Evolutionary conservation across 2,888 invertebrate species (phyloP), one percentile per base, ranked within the genome.

Genomic region (Parnassius apollo): DNA sequence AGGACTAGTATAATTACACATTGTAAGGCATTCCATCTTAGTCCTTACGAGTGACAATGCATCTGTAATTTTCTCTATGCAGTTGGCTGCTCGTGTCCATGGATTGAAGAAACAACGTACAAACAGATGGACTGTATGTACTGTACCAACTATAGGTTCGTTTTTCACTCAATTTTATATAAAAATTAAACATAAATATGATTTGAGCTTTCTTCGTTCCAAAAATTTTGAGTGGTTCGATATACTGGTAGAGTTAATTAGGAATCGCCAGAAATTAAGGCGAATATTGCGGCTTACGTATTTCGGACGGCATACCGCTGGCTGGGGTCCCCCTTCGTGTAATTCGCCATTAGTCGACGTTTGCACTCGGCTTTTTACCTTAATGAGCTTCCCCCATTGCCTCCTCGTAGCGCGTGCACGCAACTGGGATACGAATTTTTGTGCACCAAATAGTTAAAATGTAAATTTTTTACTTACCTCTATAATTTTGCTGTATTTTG

Each of bases 301-400:
- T 61, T 70, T 67, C 68, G 59, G 59, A 57, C 61, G 71, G 69
- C 55, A 69, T 73, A 74, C 75, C 71, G 75, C 73, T 73, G 77
- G 79, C 78, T 78, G 81, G 77, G 78, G 81, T 77, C 85, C 91
- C 91, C 91, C 89, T 88, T 90, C 91, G 89, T 88, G 91, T 91
- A 88, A 91, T 91, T 91, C 85, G 89, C 91, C 87, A 90, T 91
- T 90, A 91, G 88, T 82, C 82, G 85, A 84, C 87, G 88, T 89
- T 90, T 91, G 91, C 91, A 91, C 84, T 90, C 86, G 87, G 88
- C 90, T 90, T 91, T 91, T 89, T 89, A 91, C 88, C 88, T 90
- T 91, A 91, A 91, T 91, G 91, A 91, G 91, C 82, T 83, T 83
- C 84, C 87, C 88, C 82, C 77, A 78, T 78, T 74, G 74, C 76